These are phyloP conservation scores for Melanotaenia trifasciata DNA, from an alignment of 2,797 vertebrate species.

Conservation along the genomic window DNA sequence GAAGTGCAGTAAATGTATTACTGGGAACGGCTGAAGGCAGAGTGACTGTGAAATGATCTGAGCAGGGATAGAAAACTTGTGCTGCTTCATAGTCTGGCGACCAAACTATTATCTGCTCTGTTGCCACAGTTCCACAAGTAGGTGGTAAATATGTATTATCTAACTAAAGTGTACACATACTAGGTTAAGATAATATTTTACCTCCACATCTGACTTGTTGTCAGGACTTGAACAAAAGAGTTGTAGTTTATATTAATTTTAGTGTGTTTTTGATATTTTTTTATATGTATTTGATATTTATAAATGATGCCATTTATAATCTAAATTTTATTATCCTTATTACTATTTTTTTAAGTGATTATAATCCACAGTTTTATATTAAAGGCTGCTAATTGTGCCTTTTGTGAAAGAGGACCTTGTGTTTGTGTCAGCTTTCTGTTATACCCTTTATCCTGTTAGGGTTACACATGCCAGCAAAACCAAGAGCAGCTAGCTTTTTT, in stretches of 20 bases:
- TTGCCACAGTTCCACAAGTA: neutral
- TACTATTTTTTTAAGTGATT: neutral
- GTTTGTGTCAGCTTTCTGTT: neutral
- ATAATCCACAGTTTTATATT: neutral
- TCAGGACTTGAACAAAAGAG: neutral
- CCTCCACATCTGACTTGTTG: neutral
- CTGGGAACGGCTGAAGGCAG: conserved; percentile 3
- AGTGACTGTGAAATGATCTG: conserved; percentile 22
- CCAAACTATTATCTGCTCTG: conserved; percentile 15
- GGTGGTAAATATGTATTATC: neutral
- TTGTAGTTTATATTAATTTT: too few relatives aligned
- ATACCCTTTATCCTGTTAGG: neutral
- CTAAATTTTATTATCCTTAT: too few relatives aligned
- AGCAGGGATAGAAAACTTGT: conserved; percentile 25
- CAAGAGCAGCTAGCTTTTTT: neutral
- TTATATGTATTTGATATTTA: too few relatives aligned
- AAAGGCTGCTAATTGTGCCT: neutral
- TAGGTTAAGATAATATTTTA: neutral
- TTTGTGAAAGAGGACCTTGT: neutral
- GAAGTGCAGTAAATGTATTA: conserved; percentile 25
- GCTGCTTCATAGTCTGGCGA: conserved; percentile 1
- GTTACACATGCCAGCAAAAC: neutral
- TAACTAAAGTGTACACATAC: neutral
- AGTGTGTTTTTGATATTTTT: too few relatives aligned
- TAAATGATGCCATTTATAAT: too few relatives aligned